Percentiles rank a stretch among this genome's conserved stretches.
Conservation (phyloP, 2,888 invertebrate species). For the Mythimna albipuncta region DNA sequence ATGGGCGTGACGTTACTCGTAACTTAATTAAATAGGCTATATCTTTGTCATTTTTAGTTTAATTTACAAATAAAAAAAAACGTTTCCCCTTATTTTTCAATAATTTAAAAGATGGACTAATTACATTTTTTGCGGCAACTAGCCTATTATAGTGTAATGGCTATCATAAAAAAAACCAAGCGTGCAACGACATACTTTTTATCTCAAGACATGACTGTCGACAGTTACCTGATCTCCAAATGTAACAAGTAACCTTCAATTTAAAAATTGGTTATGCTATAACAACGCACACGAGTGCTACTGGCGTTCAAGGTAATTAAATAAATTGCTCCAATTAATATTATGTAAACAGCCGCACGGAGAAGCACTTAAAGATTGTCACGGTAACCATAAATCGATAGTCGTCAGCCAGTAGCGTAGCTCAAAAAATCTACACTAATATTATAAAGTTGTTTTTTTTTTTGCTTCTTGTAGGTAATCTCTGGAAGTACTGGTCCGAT, state of each 20-base stretch:
- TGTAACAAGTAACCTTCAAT: slow-evolving; percentile 3
- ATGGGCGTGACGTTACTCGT: too few relatives aligned
- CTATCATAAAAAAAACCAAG: not conserved
- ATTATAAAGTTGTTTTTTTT: too few relatives aligned
- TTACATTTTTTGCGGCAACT: too few relatives aligned
- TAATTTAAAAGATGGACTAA: too few relatives aligned
- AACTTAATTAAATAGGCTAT: too few relatives aligned
- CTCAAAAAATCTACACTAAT: too few relatives aligned
- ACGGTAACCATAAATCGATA: not conserved
- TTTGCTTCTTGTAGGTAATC: too few relatives aligned
- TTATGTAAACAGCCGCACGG: not conserved
- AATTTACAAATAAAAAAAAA: too few relatives aligned
- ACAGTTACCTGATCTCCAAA: not conserved
- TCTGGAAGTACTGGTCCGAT: too few relatives aligned
- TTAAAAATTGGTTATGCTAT: slow-evolving; percentile 11
- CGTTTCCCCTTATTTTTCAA: too few relatives aligned
- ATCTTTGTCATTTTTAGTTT: too few relatives aligned
- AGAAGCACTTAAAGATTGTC: not conserved
- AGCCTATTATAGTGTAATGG: too few relatives aligned
- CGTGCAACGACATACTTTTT: not conserved
- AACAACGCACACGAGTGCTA: not conserved
- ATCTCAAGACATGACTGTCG: not conserved
- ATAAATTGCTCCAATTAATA: slow-evolving; percentile 22
- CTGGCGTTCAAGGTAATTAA: slow-evolving; percentile 18
- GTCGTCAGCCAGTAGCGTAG: not conserved